Evolutionary conservation across 2,113 vertebrate species (phyloP).

Genomic region (Pontoporia blainvillei): DNA sequence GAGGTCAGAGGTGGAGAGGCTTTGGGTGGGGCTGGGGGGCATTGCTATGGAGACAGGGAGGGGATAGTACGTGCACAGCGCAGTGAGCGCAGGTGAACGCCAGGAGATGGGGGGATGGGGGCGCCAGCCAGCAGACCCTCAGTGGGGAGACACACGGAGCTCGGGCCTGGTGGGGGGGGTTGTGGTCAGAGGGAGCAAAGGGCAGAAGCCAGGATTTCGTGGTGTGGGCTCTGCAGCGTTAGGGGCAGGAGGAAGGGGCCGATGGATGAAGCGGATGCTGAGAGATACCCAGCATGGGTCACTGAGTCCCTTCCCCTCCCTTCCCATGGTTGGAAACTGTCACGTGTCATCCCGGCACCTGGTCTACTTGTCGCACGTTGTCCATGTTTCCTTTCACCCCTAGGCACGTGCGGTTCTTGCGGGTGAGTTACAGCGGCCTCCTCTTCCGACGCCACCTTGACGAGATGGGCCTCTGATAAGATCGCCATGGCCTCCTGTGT

Average conservation of each 20-base stretch:
- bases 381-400: not conserved
- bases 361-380: not conserved
- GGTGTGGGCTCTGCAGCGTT: not conserved
- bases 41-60: not conserved
- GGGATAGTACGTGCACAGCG: not conserved
- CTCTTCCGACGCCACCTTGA: not conserved
- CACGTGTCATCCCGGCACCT: not conserved
- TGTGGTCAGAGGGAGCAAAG: not conserved
- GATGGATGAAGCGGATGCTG: not conserved
- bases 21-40: not conserved
- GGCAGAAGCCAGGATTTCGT: not conserved
- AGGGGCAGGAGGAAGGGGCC: not conserved
- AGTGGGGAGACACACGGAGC: rapidly evolving
- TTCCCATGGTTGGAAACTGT: not conserved
- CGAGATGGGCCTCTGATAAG: rapidly evolving
- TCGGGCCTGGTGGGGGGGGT: rapidly evolving
- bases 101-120: not conserved
- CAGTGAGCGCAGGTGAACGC: too few relatives aligned
- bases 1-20: not conserved
- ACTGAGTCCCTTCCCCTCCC: not conserved
- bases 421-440: not conserved
- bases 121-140: rapidly evolving
- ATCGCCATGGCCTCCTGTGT: not conserved
- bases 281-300: not conserved
- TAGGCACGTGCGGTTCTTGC: rapidly evolving